These are phyloP conservation scores for Sebastes vulpes DNA, from an alignment of 2,797 vertebrate genomes.

Conservation along the genomic window DNA sequence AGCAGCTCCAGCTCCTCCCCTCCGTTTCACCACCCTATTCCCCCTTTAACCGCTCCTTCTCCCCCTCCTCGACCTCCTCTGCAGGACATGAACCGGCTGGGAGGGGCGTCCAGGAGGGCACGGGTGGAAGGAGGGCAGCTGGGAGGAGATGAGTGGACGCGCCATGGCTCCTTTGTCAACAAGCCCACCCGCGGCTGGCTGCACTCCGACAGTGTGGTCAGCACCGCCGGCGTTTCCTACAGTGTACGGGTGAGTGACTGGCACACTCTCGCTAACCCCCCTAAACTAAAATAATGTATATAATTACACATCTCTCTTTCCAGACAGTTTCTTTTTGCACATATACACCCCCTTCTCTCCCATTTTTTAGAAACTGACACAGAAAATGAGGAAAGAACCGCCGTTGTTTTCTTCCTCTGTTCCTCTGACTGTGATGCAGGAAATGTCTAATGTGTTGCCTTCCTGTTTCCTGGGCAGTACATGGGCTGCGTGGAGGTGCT, in stretches of 20 bases:
- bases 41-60: slow-evolving; percentile 86
- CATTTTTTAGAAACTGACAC: slow-evolving; percentile 20
- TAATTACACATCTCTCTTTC: background rate
- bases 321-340: background rate
- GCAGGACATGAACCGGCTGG: slow-evolving; percentile 99
- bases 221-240: slow-evolving; percentile 96
- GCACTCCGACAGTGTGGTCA: slow-evolving; percentile 95
- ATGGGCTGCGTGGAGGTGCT: slow-evolving; percentile 99
- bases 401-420: slow-evolving; percentile 1
- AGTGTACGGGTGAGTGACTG: slow-evolving; percentile 90
- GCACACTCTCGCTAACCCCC: background rate
- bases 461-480: slow-evolving; percentile 87
- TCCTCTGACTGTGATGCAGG: slow-evolving; percentile 28
- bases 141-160: slow-evolving; percentile 97
- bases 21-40: slow-evolving; percentile 61
- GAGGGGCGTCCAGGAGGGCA: slow-evolving; percentile 92
- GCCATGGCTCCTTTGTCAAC: slow-evolving; percentile 98
- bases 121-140: slow-evolving; percentile 98
- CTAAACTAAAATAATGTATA: slow-evolving; percentile 5
- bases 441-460: slow-evolving; percentile 67
- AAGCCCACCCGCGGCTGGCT: slow-evolving; percentile 97
- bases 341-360: background rate
- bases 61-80: slow-evolving; percentile 88
- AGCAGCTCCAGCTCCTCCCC: slow-evolving; percentile 75
- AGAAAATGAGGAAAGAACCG: background rate